Evolutionary conservation across 2,888 invertebrate species (phyloP).

Genomic region (Thecophora atra): DNA sequence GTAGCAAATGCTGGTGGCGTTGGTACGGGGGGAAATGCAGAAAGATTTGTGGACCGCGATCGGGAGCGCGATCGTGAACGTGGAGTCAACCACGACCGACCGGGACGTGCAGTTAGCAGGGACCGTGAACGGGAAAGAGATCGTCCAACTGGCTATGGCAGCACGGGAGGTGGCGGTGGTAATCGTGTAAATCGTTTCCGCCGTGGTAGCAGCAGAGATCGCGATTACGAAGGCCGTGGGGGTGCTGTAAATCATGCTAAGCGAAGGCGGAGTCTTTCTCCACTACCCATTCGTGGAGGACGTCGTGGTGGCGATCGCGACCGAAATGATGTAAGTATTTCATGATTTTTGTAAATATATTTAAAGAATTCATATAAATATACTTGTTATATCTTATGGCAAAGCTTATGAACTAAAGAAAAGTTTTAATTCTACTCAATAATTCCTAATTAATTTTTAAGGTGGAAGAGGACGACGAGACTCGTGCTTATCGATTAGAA

Average conservation of each 20-base stretch:
- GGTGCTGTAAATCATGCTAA: conserved; percentile 51
- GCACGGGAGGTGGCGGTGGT: conserved; percentile 41
- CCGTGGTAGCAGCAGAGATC: conserved; percentile 56
- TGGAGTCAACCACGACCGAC: neutral
- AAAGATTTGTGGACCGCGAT: conserved; percentile 42
- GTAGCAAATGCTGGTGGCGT: conserved; percentile 27
- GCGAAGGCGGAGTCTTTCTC: conserved; percentile 62
- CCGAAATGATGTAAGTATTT: conserved; percentile 55
- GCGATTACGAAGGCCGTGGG: conserved; percentile 57
- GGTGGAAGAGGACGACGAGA: conserved; percentile 68
- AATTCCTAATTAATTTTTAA: conserved; percentile 39
- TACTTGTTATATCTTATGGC: neutral
- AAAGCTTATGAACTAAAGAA: no score
- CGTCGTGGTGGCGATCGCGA: conserved; percentile 57
- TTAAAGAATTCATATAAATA: neutral
- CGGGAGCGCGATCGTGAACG: conserved; percentile 52
- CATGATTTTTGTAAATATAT: neutral
- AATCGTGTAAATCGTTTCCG: conserved; percentile 54
- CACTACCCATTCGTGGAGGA: conserved; percentile 49
- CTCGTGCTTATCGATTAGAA: conserved; percentile 65
- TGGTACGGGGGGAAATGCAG: conserved; percentile 34
- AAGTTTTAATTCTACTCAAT: no score
- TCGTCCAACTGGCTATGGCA: conserved; percentile 46
- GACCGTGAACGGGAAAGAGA: conserved; percentile 50
- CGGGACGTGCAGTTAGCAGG: conserved; percentile 46